Evolutionary conservation across 2,113 vertebrate species (phyloP).

Genomic region (Tympanuchus pallidicinctus): DNA sequence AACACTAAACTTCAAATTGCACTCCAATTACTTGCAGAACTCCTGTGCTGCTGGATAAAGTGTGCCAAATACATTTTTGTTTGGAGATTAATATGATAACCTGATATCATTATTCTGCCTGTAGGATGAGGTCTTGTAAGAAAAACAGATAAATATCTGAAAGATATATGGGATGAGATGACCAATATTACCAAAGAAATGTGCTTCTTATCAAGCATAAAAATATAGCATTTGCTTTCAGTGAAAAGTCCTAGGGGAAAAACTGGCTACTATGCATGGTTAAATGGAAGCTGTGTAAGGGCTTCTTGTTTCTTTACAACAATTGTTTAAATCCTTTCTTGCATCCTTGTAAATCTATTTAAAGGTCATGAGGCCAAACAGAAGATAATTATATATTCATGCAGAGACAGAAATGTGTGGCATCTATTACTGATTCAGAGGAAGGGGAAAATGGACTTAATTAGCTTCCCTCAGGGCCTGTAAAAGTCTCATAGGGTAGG

Average conservation of each 20-base stretch:
- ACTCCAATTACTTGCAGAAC: background rate
- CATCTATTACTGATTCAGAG: accelerated
- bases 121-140: background rate
- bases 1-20: background rate
- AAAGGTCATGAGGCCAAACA: background rate
- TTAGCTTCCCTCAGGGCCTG: background rate
- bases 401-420: background rate
- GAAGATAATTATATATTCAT: background rate
- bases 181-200: background rate
- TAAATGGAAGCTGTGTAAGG: background rate
- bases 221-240: background rate
- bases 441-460: accelerated
- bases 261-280: accelerated
- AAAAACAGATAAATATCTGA: background rate
- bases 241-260: background rate
- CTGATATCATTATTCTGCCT: background rate
- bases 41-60: background rate
- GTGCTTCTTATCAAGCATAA: background rate
- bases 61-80: background rate
- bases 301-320: background rate
- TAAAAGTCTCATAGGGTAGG: background rate
- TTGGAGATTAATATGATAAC: background rate
- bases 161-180: background rate
- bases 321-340: background rate
- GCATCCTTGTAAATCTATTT: background rate